Evolutionary conservation across 2,888 invertebrate genomes (phyloP).

Genomic region (Antheraea yamamai): DNA sequence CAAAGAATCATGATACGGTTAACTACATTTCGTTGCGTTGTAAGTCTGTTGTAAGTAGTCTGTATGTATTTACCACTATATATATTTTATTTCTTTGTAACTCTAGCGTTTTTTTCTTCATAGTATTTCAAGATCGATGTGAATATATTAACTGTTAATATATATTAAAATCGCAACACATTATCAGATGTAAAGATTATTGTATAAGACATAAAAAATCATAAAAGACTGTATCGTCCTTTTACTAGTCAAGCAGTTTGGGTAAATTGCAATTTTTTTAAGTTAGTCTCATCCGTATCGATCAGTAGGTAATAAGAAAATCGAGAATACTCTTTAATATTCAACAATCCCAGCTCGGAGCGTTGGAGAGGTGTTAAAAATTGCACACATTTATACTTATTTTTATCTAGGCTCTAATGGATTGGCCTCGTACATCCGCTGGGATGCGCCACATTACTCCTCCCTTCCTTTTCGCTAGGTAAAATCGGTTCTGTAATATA

Average conservation of each 20-base stretch:
- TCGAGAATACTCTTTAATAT: background rate
- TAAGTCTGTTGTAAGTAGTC: no score
- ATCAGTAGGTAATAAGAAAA: background rate
- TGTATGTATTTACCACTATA: no score
- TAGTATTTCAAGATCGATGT: background rate
- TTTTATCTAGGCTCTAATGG: constrained; percentile 24
- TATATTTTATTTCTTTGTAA: no score
- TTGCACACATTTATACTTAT: constrained; percentile 31
- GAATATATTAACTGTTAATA: background rate
- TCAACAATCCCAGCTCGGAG: background rate
- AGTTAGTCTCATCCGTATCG: background rate
- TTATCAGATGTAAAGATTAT: no score
- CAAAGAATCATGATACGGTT: no score
- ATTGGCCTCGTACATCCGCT: background rate
- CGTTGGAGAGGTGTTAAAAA: constrained; percentile 26
- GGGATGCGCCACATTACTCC: background rate
- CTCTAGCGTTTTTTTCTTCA: no score
- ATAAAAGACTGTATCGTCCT: background rate
- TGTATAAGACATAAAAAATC: no score
- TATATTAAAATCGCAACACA: no score
- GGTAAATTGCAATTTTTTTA: background rate
- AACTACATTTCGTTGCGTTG: no score
- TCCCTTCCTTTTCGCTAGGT: background rate
- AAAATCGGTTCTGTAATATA: background rate
- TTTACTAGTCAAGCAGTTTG: background rate